Evolutionary conservation across 2,797 vertebrate genomes (phyloP).

Genomic region (Rhabdophis nuchalis): DNA sequence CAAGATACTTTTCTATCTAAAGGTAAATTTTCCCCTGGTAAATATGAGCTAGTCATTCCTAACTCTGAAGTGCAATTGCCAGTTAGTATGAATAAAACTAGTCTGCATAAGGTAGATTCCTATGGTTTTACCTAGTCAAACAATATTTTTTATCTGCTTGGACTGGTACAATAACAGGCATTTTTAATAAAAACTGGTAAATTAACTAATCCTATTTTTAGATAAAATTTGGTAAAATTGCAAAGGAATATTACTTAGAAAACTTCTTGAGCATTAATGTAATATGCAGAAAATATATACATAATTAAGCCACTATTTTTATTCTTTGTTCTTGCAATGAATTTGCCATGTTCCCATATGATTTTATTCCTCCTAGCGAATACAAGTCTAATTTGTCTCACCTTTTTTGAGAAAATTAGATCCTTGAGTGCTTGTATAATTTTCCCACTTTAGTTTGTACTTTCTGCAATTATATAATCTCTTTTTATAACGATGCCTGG

Average conservation of each 20-base stretch:
- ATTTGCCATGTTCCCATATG: background rate
- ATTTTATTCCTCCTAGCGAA: background rate
- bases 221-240: background rate
- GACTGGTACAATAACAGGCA: background rate
- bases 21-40: too few relatives aligned
- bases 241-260: background rate
- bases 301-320: background rate
- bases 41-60: too few relatives aligned
- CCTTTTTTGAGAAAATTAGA: slow-evolving; percentile 11
- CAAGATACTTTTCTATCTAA: background rate
- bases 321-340: background rate
- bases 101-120: background rate
- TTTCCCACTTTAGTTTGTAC: slow-evolving; percentile 15
- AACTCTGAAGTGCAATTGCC: background rate
- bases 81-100: background rate
- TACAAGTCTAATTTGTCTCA: slow-evolving; percentile 18
- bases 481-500: background rate
- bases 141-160: background rate
- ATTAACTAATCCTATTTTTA: background rate
- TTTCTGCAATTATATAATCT: slow-evolving; percentile 5
- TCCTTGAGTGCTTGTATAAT: background rate
- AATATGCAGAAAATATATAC: background rate
- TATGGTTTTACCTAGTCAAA: background rate
- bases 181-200: background rate
- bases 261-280: background rate